These are phyloP conservation scores for Euleptes europaea DNA, from an alignment of 2,113 vertebrate species.

Conservation along the genomic window DNA sequence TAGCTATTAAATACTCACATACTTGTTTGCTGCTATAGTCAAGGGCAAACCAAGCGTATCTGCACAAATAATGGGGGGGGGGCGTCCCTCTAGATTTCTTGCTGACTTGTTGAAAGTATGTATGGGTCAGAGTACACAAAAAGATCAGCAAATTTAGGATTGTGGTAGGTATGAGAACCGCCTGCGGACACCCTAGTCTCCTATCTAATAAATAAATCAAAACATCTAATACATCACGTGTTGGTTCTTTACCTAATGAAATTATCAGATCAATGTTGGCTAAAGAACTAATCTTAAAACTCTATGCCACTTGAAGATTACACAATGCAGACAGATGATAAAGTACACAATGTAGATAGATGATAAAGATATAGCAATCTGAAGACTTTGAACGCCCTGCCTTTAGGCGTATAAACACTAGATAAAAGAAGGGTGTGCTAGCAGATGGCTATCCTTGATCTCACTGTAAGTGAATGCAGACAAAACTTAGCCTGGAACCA, in stretches of 20 bases:
- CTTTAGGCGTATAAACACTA: neutral
- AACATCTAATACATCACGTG: neutral
- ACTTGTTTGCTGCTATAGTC: too few species aligned
- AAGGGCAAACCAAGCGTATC: too few species aligned
- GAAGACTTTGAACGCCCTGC: neutral
- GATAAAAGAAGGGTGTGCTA: neutral
- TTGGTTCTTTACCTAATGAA: neutral
- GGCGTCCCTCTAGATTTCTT: too few species aligned
- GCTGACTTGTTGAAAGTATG: too few species aligned
- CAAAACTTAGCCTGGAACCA: neutral
- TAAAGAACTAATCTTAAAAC: neutral
- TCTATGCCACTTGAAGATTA: neutral
- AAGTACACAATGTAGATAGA: neutral
- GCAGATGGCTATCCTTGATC: neutral
- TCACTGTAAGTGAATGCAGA: neutral
- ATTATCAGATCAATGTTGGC: neutral
- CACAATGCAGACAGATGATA: neutral
- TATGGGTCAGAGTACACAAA: too few species aligned
- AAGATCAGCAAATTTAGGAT: too few species aligned
- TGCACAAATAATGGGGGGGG: too few species aligned
- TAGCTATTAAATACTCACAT: too few species aligned
- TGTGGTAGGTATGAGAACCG: too few species aligned
- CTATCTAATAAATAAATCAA: neutral
- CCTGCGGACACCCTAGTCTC: rapidly evolving
- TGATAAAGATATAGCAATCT: rapidly evolving